These are phyloP conservation scores for Mormyrops boulengeri DNA, from an alignment of 2,797 vertebrate genomes.

Conservation along the genomic window DNA sequence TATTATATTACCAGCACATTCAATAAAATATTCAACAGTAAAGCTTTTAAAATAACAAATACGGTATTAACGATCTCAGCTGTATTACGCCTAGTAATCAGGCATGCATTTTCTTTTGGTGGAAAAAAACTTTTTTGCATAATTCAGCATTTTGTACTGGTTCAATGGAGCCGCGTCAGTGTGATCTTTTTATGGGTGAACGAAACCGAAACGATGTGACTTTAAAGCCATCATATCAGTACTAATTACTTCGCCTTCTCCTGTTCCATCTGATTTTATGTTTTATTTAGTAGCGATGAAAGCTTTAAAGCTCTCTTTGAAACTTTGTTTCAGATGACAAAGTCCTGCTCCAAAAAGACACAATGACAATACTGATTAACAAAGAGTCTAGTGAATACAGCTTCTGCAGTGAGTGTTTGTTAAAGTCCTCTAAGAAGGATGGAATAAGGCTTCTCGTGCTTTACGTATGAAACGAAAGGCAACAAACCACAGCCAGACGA, in stretches of 20 bases:
- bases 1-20: neutral
- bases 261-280: slow-evolving; percentile 17
- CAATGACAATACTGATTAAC: neutral
- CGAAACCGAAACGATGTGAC: slow-evolving; percentile 42
- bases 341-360: neutral
- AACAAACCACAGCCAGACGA: neutral
- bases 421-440: neutral
- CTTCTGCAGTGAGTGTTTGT: neutral
- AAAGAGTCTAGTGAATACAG: neutral
- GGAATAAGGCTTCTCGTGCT: neutral
- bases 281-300: slow-evolving; percentile 31
- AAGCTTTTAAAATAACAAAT: neutral
- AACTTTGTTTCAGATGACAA: neutral
- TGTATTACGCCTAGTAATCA: neutral
- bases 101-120: slow-evolving; percentile 25
- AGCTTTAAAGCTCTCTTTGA: slow-evolving; percentile 16
- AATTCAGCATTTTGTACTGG: slow-evolving; percentile 41
- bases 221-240: slow-evolving; percentile 43
- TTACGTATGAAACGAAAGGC: neutral
- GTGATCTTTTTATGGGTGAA: slow-evolving; percentile 40
- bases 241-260: slow-evolving; percentile 36
- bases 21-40: neutral
- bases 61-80: neutral
- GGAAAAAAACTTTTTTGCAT: slow-evolving; percentile 26
- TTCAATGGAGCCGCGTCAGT: slow-evolving; percentile 21